Evolutionary conservation across 1,140 invertebrate genomes (phyloP), one percentile per base, ranked within the genome.

Genomic region (Trichogramma pretiosum): DNA sequence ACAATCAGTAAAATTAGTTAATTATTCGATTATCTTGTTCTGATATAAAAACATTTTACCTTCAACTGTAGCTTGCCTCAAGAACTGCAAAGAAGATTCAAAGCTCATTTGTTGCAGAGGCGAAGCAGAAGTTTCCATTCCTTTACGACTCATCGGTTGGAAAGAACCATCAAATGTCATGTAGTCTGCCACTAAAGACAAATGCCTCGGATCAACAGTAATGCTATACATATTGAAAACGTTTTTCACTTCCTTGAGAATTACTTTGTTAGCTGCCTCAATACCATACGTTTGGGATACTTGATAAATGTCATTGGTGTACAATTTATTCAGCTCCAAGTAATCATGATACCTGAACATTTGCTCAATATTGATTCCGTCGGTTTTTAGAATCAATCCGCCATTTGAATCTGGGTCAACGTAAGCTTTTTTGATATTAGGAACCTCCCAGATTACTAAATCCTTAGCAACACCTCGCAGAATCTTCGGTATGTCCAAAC

Each of bases 91-190:
- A 1, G 92, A 89, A 1, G 92, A 92, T 71, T 99, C 96, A 61
- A 96, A 99, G 3, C 88, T 94, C 87, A 99, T 98, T 73, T 98
- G 93, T 64, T 99, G 96, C 2, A 99, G 68, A 0, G 93, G 89
- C 3, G 94, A 98, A 0, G 88, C 75, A 30, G 83, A 89, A 18
- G 79, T 80, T 56, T 87, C 82, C 77, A 99, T 93, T 5, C 90
- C 91, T 61, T 80, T 82, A 22, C 95, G 75, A 68, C 87, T 98
- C 64, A 98, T 82, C 0, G 94, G 88, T 61, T 85, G 81, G 59
- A 89, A 96, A 9, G 72, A 73, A 1, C 97, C 97, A 62, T 89
- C 85, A 58, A 83, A 93, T 0, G 94, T 99, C 95, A 99, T 99
- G 64, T 97, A 98, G 72, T 99, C 95, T 0, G 94, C 89, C 45